Evolutionary conservation across 1,140 invertebrate species (phyloP), one percentile per base, ranked within the genome.

Genomic region (Bombus impatiens): DNA sequence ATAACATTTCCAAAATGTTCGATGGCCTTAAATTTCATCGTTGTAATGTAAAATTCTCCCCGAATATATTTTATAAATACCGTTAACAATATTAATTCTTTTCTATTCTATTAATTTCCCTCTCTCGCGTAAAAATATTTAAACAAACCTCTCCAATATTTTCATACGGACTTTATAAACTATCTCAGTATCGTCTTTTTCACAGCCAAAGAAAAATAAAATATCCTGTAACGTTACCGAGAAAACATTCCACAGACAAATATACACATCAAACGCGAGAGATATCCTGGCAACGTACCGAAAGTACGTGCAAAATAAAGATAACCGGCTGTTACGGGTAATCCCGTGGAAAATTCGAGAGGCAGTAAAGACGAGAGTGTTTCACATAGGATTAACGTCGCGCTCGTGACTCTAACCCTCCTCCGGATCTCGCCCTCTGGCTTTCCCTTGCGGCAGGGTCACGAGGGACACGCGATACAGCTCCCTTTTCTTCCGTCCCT

Each of bases 381-480:
- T 86, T 76, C 87, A 57, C 68, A 71, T 86, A 53, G 84, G 87
- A 72, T 76, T 80, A 83, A 78, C 79, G 68, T 81, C 71, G 47
- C 28, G 59, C 65, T 72, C 76, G 47, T 84, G 86, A 88, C 74
- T 59, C 53, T 77, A 77, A 67, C 72, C 59, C 47, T 79, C 70
- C 40, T 68, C 37, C 59, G 28, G 42, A 84, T 75, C 86, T 80
- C 65, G n/a, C 32, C 68, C 40, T 25, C 12, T 70, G 18, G 68
- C 28, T 78, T 75, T 72, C 53, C 76, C 67, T 80, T 18, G 68
- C 35, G 32, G 44, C 65, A 44, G 75, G 65, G 57, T 84, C 62
- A 62, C 82, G 71, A 84, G 68, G 77, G 68, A 84, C 88, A 89
- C 86, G 85, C 89, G 82, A 90, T 87, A 89, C 76, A 71, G 3